Evolutionary conservation across 2,797 vertebrate species (phyloP).

Genomic region (Psittacula echo): DNA sequence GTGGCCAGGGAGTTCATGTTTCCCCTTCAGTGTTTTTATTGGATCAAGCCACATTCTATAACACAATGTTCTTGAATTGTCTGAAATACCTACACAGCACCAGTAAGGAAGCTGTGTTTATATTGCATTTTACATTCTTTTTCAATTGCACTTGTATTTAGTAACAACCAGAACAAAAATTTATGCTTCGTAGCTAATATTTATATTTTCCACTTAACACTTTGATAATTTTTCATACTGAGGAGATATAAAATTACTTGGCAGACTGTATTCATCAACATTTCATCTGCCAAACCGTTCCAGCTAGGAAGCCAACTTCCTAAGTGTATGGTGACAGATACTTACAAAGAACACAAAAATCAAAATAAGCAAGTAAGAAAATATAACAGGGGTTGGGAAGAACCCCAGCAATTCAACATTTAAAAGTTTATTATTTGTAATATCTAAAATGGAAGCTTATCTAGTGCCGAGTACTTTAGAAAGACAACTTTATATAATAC

Average conservation of each 20-base stretch:
- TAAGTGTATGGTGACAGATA: not conserved
- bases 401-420: not conserved
- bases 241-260: not conserved
- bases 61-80: not conserved
- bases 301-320: not conserved
- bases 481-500: not conserved
- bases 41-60: not conserved
- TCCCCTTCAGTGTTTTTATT: not conserved
- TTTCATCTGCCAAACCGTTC: not conserved
- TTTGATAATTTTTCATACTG: not conserved
- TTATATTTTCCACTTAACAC: not conserved
- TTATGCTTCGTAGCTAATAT: not conserved
- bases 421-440: not conserved
- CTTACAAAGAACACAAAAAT: not conserved
- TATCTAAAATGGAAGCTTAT: not conserved
- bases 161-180: not conserved
- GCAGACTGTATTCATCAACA: not conserved
- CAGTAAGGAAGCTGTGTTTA: not conserved
- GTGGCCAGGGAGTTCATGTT: not conserved
- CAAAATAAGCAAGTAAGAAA: not conserved
- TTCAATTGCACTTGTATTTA: not conserved
- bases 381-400: fast-evolving
- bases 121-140: not conserved
- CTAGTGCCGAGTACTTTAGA: not conserved
- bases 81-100: not conserved